Conservation (phyloP, 2,888 invertebrate species). For the Cephus pygmeus region DNA sequence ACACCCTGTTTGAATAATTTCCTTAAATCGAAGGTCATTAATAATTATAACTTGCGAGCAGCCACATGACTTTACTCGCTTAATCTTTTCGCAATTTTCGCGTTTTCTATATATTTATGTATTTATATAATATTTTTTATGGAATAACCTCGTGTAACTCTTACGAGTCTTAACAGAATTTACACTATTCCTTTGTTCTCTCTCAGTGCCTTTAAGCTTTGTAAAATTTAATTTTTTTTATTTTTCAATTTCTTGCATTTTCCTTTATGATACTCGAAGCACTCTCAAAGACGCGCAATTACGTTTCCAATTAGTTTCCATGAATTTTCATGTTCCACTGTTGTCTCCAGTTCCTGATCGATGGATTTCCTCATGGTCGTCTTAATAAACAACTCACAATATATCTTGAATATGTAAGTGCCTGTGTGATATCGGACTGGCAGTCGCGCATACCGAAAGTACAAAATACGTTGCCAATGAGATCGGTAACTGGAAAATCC, state of each 20-base stretch:
- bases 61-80: conserved; percentile 16
- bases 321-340: background rate
- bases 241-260: conserved; percentile 11
- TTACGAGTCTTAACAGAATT: conserved; percentile 11
- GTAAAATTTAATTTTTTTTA: background rate
- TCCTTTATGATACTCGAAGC: conserved; percentile 17
- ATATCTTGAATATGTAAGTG: background rate
- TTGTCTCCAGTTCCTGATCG: background rate
- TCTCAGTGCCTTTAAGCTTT: conserved; percentile 8
- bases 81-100: conserved; percentile 5
- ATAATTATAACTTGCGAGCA: conserved; percentile 19
- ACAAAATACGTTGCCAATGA: background rate
- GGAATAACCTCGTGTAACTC: background rate
- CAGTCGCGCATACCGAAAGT: background rate
- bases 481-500: background rate
- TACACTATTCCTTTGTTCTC: conserved; percentile 8
- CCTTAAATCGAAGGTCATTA: conserved; percentile 23
- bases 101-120: background rate
- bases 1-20: conserved; percentile 59
- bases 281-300: background rate
- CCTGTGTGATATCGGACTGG: background rate
- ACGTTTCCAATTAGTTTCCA: background rate
- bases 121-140: background rate
- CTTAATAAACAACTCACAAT: background rate
- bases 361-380: background rate